These are phyloP conservation scores for Rhinopomastus cyanomelas DNA, from an alignment of 2,113 vertebrate species.

Conservation along the genomic window DNA sequence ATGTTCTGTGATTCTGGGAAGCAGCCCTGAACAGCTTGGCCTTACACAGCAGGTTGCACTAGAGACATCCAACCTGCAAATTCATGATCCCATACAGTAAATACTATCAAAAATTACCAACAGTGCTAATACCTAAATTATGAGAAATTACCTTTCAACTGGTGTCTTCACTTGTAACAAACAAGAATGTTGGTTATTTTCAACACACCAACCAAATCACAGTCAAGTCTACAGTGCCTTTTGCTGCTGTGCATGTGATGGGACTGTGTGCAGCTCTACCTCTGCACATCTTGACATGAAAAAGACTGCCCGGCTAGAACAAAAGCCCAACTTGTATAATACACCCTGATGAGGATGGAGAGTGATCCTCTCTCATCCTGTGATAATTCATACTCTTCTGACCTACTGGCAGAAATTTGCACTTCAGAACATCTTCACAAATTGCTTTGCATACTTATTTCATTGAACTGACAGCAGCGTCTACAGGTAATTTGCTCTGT, in stretches of 20 bases:
- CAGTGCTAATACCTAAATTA: not conserved
- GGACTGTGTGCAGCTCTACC: not conserved
- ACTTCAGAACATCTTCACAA: conserved; percentile 44
- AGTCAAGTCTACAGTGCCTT: not conserved
- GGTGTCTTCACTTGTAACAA: not conserved
- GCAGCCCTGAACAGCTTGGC: not conserved
- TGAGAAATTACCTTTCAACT: rapidly evolving
- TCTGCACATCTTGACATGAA: conserved; percentile 4
- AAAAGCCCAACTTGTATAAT: not conserved
- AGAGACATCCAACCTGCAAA: not conserved
- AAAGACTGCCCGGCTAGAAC: not conserved
- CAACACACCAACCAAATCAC: not conserved
- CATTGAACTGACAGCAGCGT: conserved; percentile 21
- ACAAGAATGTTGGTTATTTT: not conserved
- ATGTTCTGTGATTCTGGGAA: too few relatives aligned
- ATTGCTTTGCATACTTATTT: conserved; percentile 53
- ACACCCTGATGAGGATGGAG: not conserved
- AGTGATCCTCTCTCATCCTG: not conserved
- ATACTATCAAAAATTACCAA: not conserved
- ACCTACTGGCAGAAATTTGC: conserved; percentile 35
- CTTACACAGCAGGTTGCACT: not conserved
- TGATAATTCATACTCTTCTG: conserved; percentile 34
- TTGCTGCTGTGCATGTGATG: not conserved
- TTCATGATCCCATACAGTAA: not conserved
- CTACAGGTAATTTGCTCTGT: conserved; percentile 43